Evolutionary conservation across 2,113 vertebrate genomes (phyloP).

Genomic region (Symphodus melops): DNA sequence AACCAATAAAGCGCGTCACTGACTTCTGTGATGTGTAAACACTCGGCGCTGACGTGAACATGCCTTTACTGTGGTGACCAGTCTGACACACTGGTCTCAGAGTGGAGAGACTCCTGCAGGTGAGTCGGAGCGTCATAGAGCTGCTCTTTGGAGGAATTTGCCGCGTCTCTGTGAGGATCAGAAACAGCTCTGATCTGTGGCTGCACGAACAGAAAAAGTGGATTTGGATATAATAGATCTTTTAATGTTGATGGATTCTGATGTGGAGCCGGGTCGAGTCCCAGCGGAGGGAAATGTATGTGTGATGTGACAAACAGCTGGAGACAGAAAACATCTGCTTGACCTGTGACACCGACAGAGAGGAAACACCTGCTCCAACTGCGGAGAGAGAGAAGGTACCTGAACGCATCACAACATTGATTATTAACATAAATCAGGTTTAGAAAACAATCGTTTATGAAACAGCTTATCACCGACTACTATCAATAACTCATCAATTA

Average conservation of each 20-base stretch:
- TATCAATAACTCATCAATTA: neutral
- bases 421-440: neutral
- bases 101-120: conserved; percentile 3
- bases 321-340: conserved; percentile 43
- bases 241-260: conserved; percentile 18
- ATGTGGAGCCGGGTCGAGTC: conserved; percentile 8
- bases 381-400: conserved; percentile 36
- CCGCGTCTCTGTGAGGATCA: neutral
- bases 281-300: conserved; percentile 12
- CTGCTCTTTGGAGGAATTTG: conserved; percentile 4
- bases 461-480: neutral
- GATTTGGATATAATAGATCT: neutral
- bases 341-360: conserved; percentile 45
- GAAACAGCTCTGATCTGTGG: neutral
- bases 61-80: neutral
- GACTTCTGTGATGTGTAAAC: conserved; percentile 4
- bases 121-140: no score
- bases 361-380: conserved; percentile 43
- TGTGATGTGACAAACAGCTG: conserved; percentile 41
- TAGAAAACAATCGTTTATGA: neutral
- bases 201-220: conserved; percentile 16
- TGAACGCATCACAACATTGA: conserved; percentile 18
- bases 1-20: conserved; percentile 5
- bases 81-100: conserved; percentile 6
- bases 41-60: neutral